Conservation (phyloP, 2,113 vertebrate species). For the Psettodes erumei region DNA sequence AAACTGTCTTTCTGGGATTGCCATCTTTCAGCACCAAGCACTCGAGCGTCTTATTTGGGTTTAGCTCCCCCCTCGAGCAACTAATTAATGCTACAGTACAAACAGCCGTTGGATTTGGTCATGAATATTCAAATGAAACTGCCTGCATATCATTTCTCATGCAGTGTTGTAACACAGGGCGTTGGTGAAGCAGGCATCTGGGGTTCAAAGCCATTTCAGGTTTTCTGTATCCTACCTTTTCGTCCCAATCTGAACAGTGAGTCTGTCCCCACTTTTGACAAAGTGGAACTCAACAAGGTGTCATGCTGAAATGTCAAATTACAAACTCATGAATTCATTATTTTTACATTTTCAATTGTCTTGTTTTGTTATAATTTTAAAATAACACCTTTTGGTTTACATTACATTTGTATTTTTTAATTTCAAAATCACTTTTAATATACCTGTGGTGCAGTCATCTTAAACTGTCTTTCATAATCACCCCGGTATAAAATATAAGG, state of each 20-base stretch:
- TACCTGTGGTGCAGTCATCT: not conserved
- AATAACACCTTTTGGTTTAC: not conserved
- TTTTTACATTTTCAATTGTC: not conserved
- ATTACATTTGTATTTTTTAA: not conserved
- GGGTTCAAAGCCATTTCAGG: constrained; percentile 46
- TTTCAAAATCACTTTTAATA: not conserved
- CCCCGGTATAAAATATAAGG: not conserved
- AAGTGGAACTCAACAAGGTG: constrained; percentile 17
- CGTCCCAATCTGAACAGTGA: constrained; percentile 25
- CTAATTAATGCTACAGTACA: constrained; percentile 99
- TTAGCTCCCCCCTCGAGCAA: constrained; percentile 96
- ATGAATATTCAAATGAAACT: constrained; percentile 99
- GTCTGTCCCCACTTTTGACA: constrained; percentile 18
- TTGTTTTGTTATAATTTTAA: not conserved
- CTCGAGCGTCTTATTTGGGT: constrained; percentile 78
- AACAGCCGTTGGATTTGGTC: constrained; percentile 96
- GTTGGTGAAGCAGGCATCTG: constrained; percentile 36
- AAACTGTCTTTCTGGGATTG: constrained; percentile 19
- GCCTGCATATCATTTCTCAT: constrained; percentile 86
- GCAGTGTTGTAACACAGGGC: constrained; percentile 65
- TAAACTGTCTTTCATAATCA: not conserved
- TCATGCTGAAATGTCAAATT: constrained; percentile 10
- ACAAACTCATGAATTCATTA: not conserved
- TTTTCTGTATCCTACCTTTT: constrained; percentile 18
- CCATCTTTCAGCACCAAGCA: constrained; percentile 19